phyloP scores from a whole-genome alignment of 1,140 invertebrate species.

The Callitettix versicolor region DNA sequence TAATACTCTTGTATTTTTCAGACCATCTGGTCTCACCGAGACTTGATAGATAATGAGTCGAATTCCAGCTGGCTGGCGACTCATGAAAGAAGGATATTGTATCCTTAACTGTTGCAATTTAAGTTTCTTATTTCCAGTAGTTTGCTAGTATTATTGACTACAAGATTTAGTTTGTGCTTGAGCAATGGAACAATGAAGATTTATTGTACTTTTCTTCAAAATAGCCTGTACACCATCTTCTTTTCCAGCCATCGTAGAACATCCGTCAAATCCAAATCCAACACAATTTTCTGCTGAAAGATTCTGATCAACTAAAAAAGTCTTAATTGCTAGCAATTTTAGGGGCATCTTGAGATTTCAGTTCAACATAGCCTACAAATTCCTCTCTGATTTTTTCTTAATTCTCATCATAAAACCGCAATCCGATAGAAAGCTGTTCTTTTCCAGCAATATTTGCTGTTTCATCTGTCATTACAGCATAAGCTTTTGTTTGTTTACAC shows the following conservation, averaged over 20 bases:
- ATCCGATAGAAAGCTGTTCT: constrained; percentile 16
- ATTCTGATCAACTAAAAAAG: constrained; percentile 14
- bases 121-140: too few relatives aligned
- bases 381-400: constrained; percentile 23
- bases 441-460: constrained; percentile 26
- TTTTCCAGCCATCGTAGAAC: constrained; percentile 29
- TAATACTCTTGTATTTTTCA: constrained; percentile 30
- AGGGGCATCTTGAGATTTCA: constrained; percentile 13
- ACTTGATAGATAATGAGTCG: constrained; percentile 27
- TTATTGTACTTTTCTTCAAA: constrained; percentile 28
- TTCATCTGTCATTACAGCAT: constrained; percentile 26
- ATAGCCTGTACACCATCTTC: constrained; percentile 29
- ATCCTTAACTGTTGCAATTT: constrained; percentile 26
- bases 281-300: constrained; percentile 20
- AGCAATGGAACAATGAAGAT: constrained; percentile 31
- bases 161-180: constrained; percentile 31
- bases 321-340: constrained; percentile 21
- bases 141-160: constrained; percentile 26
- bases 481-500: constrained; percentile 20
- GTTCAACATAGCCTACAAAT: constrained; percentile 26
- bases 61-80: constrained; percentile 27
- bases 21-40: constrained; percentile 26
- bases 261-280: constrained; percentile 30
- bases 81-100: constrained; percentile 29
- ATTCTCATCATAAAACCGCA: constrained; percentile 21